Evolutionary conservation across 2,113 vertebrate genomes (phyloP).

Genomic region (Tupaia tana): DNA sequence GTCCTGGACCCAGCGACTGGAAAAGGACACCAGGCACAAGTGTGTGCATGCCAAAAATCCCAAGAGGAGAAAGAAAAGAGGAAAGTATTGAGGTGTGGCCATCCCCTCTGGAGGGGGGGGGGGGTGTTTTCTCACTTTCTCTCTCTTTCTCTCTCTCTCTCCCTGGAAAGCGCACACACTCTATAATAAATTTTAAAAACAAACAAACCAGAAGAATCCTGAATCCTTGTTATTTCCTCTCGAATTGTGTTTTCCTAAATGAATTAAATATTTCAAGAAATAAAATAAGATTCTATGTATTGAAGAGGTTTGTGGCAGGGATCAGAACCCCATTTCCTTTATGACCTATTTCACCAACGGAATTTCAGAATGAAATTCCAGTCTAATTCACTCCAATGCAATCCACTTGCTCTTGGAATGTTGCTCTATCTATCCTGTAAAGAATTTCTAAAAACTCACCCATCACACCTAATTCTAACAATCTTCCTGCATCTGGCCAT

Average conservation of each 20-base stretch:
- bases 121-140: too few species aligned
- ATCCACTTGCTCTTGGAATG: not conserved
- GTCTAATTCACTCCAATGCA: not conserved
- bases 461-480: not conserved
- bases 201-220: not conserved
- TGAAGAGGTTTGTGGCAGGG: not conserved
- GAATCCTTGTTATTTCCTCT: not conserved
- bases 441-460: not conserved
- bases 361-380: not conserved
- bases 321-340: not conserved
- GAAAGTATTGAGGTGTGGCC: too few species aligned
- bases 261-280: conserved; percentile 12
- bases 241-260: not conserved
- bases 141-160: too few species aligned
- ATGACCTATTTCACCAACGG: not conserved
- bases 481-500: not conserved
- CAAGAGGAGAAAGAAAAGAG: too few species aligned
- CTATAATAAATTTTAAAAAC: not conserved
- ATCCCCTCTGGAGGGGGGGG: too few species aligned
- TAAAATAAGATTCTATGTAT: not conserved
- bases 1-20: too few species aligned
- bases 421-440: not conserved
- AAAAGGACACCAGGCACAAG: too few species aligned
- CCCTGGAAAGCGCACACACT: too few species aligned
- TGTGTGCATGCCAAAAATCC: too few species aligned